Evolutionary conservation across 2,797 vertebrate genomes (phyloP), one percentile per base, ranked within the genome.

Genomic region (Sebastes diploproa): DNA sequence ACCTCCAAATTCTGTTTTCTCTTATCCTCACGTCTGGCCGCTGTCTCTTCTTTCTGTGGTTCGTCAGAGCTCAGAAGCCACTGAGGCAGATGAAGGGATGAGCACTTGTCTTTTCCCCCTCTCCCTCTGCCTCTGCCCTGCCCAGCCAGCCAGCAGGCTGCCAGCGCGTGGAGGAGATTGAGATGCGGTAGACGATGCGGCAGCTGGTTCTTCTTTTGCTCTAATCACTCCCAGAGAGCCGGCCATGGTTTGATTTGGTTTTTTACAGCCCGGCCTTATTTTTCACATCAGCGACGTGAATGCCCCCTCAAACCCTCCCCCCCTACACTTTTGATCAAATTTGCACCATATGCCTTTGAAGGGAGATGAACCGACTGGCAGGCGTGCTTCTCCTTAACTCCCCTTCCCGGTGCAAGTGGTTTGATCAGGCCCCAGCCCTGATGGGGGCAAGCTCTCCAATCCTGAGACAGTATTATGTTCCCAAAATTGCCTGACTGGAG

Each of bases 331-430:
- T 94, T 95, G 92, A 96, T 96, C 91, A 96, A 95, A 96, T 96
- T 96, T 94, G 93, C 95, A 96, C 95, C 96, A 96, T 94, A 96
- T 96, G 95, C 93, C 95, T 95, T 91, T 92, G 90, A 93, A 90
- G 87, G 86, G 91, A 94, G 93, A 95, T 90, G 91, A 95, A 93
- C 89, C 54, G 85, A 93, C 89, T 90, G 87, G 87, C 81, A 77
- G 85, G 91, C 83, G 89, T 91, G 93, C 93, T 95, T 94, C 92
- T 92, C 88, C 88, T 93, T 92, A 91, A 93, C 91, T 90, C 82
- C 82, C 89, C 76, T 87, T 87, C 86, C 87, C 77, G 36, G 86
- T 88, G 90, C 84, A 80, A 91, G 88, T 88, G 87, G 93, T 95
- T 95, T 95, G 94, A 96, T 95, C 94, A 94, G 88, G 83, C 83